Evolutionary conservation across 2,888 invertebrate species (phyloP).

Genomic region (Zaprionus lineosus): DNA sequence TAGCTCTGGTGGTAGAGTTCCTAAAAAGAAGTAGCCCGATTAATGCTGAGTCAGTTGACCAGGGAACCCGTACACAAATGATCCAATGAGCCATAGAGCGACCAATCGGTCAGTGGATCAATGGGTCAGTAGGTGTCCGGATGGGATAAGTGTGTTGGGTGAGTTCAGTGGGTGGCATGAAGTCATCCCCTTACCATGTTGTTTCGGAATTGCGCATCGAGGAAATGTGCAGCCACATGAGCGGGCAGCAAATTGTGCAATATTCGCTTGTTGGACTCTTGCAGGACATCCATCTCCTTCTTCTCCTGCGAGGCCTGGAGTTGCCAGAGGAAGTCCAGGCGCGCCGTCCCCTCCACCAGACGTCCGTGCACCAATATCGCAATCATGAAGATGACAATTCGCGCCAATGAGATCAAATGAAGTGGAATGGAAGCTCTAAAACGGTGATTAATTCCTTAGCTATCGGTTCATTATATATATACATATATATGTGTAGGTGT

Average conservation of each 20-base stretch:
- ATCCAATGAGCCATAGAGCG: no score
- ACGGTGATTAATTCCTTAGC: conserved; percentile 2
- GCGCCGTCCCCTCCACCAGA: conserved; percentile 94
- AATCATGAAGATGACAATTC: conserved; percentile 91
- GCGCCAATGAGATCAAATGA: conserved; percentile 90
- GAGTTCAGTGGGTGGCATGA: background rate
- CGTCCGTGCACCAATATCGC: conserved; percentile 92
- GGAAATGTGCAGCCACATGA: conserved; percentile 95
- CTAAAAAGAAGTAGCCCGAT: no score
- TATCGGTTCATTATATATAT: background rate
- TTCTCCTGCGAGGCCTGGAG: conserved; percentile 95
- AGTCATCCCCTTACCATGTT: conserved; percentile 88
- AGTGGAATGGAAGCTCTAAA: conserved; percentile 88
- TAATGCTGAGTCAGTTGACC: no score
- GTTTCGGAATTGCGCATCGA: conserved; percentile 93
- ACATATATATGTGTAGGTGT: background rate
- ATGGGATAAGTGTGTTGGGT: no score
- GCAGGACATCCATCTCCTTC: conserved; percentile 95
- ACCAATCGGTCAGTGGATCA: conserved; percentile 16
- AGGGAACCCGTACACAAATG: no score
- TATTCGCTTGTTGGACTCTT: conserved; percentile 93
- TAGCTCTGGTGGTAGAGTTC: conserved; percentile 97
- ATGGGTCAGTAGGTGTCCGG: background rate
- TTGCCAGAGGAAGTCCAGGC: conserved; percentile 92
- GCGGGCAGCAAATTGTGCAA: conserved; percentile 94